These are phyloP conservation scores for Drosophila putrida DNA, from an alignment of 2,888 invertebrate species.

Conservation along the genomic window DNA sequence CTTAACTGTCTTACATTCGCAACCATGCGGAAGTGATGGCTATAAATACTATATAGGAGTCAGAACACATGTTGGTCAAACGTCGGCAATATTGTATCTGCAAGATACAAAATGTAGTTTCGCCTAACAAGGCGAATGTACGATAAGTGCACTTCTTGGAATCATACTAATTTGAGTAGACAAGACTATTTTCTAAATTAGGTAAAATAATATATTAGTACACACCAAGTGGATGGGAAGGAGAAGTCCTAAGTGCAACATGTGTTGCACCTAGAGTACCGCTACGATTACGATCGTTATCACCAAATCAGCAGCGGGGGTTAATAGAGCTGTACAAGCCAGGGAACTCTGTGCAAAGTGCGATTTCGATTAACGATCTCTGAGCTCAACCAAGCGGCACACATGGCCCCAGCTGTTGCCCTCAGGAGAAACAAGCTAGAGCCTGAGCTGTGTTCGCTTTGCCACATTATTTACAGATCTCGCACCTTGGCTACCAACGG, in stretches of 20 bases:
- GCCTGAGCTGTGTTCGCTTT: conserved; percentile 47
- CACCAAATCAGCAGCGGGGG: conserved; percentile 83
- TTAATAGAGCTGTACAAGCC: conserved; percentile 83
- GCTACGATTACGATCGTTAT: conserved; percentile 84
- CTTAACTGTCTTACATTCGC: background rate
- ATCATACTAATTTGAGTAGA: conserved; percentile 71
- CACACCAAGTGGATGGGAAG: conserved; percentile 16
- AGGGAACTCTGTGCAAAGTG: conserved; percentile 45
- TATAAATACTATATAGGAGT: conserved; percentile 49
- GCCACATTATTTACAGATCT: conserved; percentile 80
- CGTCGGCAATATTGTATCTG: conserved; percentile 36
- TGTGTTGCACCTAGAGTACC: conserved; percentile 76
- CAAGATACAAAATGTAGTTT: conserved; percentile 1
- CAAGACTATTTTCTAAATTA: conserved; percentile 76
- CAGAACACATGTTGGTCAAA: conserved; percentile 65
- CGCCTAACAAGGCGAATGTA: conserved; percentile 60
- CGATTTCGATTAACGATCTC: conserved; percentile 63
- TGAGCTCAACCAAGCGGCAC: conserved; percentile 56
- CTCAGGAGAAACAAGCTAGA: conserved; percentile 1
- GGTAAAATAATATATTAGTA: conserved; percentile 67
- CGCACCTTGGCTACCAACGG: conserved; percentile 70
- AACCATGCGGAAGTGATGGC: conserved; percentile 51
- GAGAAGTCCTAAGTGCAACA: conserved; percentile 65
- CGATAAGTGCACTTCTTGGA: conserved; percentile 49
- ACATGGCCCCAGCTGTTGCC: conserved; percentile 65